Base-by-base conservation (phyloP, 1,140 invertebrate species). In the Onthophagus taurus region DNA sequence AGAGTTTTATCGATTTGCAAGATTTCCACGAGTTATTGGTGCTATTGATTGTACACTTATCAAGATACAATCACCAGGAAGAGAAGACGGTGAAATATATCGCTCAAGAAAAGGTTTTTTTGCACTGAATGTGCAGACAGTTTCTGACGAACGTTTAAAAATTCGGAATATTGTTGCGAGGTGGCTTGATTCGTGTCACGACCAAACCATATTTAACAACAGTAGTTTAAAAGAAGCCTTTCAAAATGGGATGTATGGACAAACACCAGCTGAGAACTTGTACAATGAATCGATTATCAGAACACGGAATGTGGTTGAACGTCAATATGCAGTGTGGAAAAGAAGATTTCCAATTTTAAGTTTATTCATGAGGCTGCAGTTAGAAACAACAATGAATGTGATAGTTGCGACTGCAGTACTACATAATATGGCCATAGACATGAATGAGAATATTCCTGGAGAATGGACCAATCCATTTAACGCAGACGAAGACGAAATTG, bases 81-180 rank as follows among this genome's bases (percentile, higher is more conserved):
- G 42, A 17, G 26, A 44, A 8, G 30, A 51, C 39, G 57, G 57
- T 9, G 65, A 70, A 53, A 50, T 55, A 18, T 71, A 56, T 45
- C 48, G 61, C 19, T 70, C 68, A 39, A 31, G 60, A 21, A 67
- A 71, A 43, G 30, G 55, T 0, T 65, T 51, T 30, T 68, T 65
- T 50, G 65, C 64, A 7, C 44, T 66, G 4, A 69, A 71, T 57
- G 59, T 68, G 0, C 66, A 71, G 60, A 53, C 48, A 14, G 53
- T 69, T 4, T 61, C 58, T 44, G 52, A 65, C 58, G 43, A 54
- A 4, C 35, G 62, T 6, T 44, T 64, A 2, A 44, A 24, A 42
- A 59, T 71, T 8, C 47, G 51, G 31, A 60, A 70, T 48, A 50
- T 66, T 31, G 62, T 67, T n/a, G 52, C 55, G 17, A 49, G 61